Conservation (phyloP, 2,888 invertebrate genomes). For the Bursaphelenchus okinawaensis region DNA sequence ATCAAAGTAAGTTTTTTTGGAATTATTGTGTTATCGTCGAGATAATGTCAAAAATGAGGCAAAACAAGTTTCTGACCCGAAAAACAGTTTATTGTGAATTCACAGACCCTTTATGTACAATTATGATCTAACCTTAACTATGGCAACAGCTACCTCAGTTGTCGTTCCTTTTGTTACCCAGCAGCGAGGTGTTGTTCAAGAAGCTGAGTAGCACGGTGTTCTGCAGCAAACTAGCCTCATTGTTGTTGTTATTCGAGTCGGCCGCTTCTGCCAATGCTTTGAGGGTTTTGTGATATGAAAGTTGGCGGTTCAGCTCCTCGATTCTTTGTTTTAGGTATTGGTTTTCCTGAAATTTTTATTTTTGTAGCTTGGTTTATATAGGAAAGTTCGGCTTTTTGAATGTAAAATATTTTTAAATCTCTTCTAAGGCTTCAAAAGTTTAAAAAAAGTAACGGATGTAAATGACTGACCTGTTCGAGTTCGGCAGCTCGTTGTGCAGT, state of each 20-base stretch:
- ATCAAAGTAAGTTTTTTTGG: no score
- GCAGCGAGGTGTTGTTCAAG: not conserved
- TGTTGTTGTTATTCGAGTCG: not conserved
- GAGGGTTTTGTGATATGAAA: not conserved
- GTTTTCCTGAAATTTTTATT: not conserved
- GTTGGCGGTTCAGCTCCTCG: not conserved
- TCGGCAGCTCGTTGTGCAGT: constrained; percentile 79
- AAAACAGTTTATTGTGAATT: no score
- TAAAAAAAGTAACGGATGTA: not conserved
- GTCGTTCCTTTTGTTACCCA: not conserved
- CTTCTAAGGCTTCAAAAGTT: no score
- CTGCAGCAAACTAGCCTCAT: not conserved
- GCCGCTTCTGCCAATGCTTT: not conserved
- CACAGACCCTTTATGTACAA: no score
- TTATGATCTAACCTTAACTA: no score
- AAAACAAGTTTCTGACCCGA: no score
- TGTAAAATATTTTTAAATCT: no score
- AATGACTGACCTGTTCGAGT: constrained; percentile 72
- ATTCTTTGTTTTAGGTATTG: not conserved
- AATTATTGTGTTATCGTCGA: no score
- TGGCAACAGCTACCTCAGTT: no score
- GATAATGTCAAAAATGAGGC: no score
- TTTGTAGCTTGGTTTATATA: no score
- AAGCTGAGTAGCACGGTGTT: not conserved
- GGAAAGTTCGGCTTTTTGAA: not conserved